A percentile compares a stretch with the other conserved stretches of the same genome.
These are phyloP conservation scores for Eulemur coronatus DNA, from an alignment of 2,797 vertebrate genomes.

Conservation along the genomic window DNA sequence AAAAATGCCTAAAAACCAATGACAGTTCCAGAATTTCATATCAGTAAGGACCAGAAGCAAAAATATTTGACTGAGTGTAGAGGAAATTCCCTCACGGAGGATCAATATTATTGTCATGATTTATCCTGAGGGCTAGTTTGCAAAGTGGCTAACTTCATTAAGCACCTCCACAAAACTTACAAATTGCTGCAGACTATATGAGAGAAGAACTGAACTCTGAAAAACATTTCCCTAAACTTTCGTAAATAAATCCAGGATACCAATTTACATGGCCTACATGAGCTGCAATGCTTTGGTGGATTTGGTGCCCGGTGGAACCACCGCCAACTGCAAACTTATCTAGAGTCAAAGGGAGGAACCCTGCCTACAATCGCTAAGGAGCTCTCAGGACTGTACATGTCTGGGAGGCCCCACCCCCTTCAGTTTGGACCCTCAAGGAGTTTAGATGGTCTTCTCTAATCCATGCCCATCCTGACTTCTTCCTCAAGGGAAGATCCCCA, in stretches of 20 bases:
- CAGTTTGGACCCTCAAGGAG: not conserved
- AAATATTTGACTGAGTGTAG: not conserved
- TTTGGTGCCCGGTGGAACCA: not conserved
- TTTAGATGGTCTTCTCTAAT: not conserved
- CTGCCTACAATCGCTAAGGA: not conserved
- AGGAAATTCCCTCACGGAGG: not conserved
- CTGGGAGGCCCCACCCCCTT: not conserved
- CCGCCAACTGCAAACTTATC: not conserved
- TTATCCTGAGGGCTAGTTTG: not conserved
- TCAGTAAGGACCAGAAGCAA: constrained; percentile 29
- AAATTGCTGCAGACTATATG: not conserved
- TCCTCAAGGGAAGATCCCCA: not conserved
- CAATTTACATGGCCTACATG: fast-evolving
- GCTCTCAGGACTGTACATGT: not conserved
- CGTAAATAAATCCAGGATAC: not conserved
- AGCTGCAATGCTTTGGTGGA: not conserved
- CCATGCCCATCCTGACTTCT: not conserved
- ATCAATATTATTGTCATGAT: not conserved
- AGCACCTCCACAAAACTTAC: not conserved
- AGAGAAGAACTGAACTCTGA: not conserved
- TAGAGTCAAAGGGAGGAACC: not conserved
- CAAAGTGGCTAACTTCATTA: not conserved
- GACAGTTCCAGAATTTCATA: not conserved
- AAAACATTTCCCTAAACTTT: not conserved
- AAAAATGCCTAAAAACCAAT: constrained; percentile 30